Evolutionary conservation across 1,140 invertebrate species (phyloP).

Genomic region (Bombus ignitus): DNA sequence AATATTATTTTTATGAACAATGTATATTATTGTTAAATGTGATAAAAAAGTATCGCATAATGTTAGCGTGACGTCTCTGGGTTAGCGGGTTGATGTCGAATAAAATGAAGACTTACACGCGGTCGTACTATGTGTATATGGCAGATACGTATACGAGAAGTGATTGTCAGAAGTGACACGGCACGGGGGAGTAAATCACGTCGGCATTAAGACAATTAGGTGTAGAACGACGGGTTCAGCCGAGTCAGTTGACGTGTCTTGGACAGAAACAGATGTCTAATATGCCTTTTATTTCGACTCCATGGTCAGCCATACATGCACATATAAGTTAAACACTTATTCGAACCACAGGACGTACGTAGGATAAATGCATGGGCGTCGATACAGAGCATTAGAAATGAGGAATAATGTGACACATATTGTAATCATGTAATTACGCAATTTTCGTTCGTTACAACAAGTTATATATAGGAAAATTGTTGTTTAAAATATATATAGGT

Average conservation of each 20-base stretch:
- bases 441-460: not conserved
- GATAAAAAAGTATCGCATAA: not conserved
- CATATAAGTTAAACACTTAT: slow-evolving; percentile 31
- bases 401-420: slow-evolving; percentile 30
- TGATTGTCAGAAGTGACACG: slow-evolving; percentile 51
- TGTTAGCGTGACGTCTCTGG: slow-evolving; percentile 44
- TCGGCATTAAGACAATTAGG: slow-evolving; percentile 72
- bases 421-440: not conserved
- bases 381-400: slow-evolving; percentile 10
- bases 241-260: slow-evolving; percentile 63
- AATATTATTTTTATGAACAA: not conserved
- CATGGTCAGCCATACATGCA: not conserved
- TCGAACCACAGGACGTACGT: slow-evolving; percentile 37
- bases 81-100: slow-evolving; percentile 54
- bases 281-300: slow-evolving; percentile 33
- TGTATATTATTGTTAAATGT: not conserved
- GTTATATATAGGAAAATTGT: not conserved
- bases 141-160: slow-evolving; percentile 26
- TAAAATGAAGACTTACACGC: slow-evolving; percentile 54
- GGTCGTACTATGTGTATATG: slow-evolving; percentile 25
- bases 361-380: slow-evolving; percentile 49
- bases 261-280: slow-evolving; percentile 39
- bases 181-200: slow-evolving; percentile 67
- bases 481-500: slow-evolving; percentile 13
- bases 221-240: slow-evolving; percentile 51